Percentiles rank a stretch among this genome's conserved stretches.
These are phyloP conservation scores for Tenualosa thibaudeaui DNA, from an alignment of 2,797 vertebrate genomes.

Conservation along the genomic window DNA sequence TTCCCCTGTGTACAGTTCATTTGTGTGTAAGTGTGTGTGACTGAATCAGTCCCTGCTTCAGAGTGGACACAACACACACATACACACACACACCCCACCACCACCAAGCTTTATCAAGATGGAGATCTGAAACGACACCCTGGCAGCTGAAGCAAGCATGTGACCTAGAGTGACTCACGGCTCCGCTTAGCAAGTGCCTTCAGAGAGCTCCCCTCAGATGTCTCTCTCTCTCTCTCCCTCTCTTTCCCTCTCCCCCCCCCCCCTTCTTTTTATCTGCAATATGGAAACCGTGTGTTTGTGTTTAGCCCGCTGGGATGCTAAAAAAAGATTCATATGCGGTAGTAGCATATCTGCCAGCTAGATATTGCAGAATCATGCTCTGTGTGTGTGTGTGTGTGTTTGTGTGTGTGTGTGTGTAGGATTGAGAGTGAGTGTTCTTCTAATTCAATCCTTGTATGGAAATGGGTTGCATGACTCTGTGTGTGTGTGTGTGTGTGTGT, in stretches of 20 bases:
- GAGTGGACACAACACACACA: background rate
- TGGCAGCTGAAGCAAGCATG: background rate
- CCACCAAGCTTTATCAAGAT: background rate
- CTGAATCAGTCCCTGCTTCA: background rate
- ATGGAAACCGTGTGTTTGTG: conserved; percentile 2
- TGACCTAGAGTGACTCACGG: background rate
- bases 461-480: conserved; percentile 23
- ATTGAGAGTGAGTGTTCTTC: conserved; percentile 3
- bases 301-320: background rate
- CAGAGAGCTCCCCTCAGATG: background rate
- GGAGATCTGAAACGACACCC: background rate
- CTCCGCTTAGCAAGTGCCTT: background rate
- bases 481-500: conserved; percentile 5
- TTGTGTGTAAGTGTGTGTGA: background rate
- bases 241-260: background rate
- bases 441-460: conserved; percentile 27
- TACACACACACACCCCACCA: background rate
- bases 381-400: background rate
- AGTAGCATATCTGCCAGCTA: background rate
- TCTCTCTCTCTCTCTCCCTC: background rate
- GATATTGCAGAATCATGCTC: background rate
- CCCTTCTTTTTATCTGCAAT: background rate
- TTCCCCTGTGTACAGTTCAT: background rate
- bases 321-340: conserved; percentile 11
- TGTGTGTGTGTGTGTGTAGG: no score